Percentiles rank a stretch among this genome's conserved stretches.
Evolutionary conservation across 2,797 vertebrate genomes (phyloP).

Genomic region (Characodon lateralis): DNA sequence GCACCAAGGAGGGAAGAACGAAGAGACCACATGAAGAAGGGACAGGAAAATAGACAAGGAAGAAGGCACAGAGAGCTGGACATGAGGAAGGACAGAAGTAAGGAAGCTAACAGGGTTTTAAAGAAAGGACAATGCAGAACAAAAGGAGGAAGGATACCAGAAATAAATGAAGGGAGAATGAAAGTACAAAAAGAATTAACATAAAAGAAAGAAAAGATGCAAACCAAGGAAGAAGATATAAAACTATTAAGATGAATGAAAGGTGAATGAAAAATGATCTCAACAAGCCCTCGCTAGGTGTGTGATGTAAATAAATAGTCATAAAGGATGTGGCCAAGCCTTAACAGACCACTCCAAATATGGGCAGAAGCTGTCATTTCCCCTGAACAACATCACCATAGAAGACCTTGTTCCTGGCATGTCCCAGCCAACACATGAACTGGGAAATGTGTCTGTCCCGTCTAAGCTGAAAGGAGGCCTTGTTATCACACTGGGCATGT

Average conservation of each 20-base stretch:
- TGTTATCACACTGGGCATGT: conserved; percentile 53
- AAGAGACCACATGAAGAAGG: not conserved
- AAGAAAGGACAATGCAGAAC: not conserved
- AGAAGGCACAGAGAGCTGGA: too few species aligned
- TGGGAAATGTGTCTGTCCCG: conserved; percentile 38
- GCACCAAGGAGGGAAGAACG: not conserved
- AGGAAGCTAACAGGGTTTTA: not conserved
- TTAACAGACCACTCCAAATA: not conserved
- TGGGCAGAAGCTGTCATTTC: not conserved
- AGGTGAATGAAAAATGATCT: not conserved
- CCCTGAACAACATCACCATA: conserved; percentile 40
- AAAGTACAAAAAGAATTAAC: not conserved
- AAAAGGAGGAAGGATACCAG: not conserved
- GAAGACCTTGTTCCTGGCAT: conserved; percentile 30
- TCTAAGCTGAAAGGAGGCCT: conserved; percentile 28
- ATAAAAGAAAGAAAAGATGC: not conserved
- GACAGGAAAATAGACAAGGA: too few species aligned
- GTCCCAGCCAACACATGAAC: conserved; percentile 12
- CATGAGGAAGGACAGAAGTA: not conserved
- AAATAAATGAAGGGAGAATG: not conserved
- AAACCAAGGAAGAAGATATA: not conserved
- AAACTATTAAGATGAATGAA: not conserved
- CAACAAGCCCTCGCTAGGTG: not conserved
- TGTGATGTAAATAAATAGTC: not conserved
- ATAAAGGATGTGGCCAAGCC: not conserved